A percentile compares a stretch with the other conserved stretches of the same genome.
These are phyloP conservation scores for Xanthia togata DNA, from an alignment of 2,888 invertebrate species.

Conservation along the genomic window DNA sequence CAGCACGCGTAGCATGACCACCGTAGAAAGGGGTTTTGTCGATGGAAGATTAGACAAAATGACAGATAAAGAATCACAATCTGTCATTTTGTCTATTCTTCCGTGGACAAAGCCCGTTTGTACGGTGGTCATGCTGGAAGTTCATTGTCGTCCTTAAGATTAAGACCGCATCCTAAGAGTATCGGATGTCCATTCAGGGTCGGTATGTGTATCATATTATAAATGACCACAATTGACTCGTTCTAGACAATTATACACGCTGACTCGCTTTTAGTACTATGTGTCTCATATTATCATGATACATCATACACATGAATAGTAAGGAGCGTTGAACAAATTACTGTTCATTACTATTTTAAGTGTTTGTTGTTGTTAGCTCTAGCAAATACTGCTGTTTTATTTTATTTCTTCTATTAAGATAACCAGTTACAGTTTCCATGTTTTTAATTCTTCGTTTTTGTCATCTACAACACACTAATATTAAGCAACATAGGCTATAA, in stretches of 20 bases:
- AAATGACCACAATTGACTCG: constrained; percentile 72
- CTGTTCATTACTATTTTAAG: constrained; percentile 15
- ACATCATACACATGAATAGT: constrained; percentile 15
- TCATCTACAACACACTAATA: background rate
- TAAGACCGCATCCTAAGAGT: constrained; percentile 65
- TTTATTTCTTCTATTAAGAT: constrained; percentile 16
- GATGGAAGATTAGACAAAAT: too few relatives aligned
- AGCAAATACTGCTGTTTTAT: constrained; percentile 1
- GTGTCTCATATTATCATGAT: constrained; percentile 17
- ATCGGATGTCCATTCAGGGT: constrained; percentile 72
- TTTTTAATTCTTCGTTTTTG: background rate
- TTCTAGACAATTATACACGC: constrained; percentile 60
- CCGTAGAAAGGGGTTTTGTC: too few relatives aligned
- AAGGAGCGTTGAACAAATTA: constrained; percentile 25
- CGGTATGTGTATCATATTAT: constrained; percentile 65
- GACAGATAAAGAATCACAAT: too few relatives aligned
- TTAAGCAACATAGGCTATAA: too few relatives aligned
- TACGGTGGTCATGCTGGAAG: constrained; percentile 28
- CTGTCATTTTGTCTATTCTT: too few relatives aligned
- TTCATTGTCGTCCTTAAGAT: constrained; percentile 55
- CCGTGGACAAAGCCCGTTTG: too few relatives aligned
- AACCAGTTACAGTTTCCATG: constrained; percentile 16
- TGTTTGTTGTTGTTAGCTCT: background rate
- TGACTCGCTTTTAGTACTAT: constrained; percentile 57
- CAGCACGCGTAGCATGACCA: too few relatives aligned